Conservation (phyloP, 2,888 invertebrate genomes). For the Hydriomena furcata region DNA sequence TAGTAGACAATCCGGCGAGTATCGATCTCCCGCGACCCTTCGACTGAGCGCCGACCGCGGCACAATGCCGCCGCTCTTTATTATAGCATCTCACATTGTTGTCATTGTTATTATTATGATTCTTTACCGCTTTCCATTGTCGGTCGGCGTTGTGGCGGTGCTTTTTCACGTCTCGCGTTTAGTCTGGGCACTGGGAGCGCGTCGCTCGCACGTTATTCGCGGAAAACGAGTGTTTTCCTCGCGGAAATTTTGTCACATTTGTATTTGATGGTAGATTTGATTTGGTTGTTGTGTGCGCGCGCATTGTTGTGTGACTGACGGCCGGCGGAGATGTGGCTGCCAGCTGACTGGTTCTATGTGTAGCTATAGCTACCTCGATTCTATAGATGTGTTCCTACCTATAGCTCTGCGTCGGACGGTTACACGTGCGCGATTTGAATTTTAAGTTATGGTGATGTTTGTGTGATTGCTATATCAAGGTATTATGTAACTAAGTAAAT, state of each 20-base stretch:
- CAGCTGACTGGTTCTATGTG: conserved; percentile 29
- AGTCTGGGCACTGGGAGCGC: conserved; percentile 82
- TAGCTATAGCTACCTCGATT: conserved; percentile 8
- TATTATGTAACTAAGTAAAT: no score
- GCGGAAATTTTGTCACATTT: conserved; percentile 67
- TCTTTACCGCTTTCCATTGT: conserved; percentile 84
- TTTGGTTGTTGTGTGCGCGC: conserved; percentile 63
- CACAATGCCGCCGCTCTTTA: conserved; percentile 83
- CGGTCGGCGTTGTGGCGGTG: conserved; percentile 82
- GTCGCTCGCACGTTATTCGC: conserved; percentile 81
- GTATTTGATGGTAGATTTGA: conserved; percentile 44
- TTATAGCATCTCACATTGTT: conserved; percentile 84
- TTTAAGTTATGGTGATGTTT: conserved; percentile 12
- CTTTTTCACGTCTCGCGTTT: conserved; percentile 83
- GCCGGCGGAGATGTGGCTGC: conserved; percentile 30
- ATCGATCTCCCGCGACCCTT: conserved; percentile 82
- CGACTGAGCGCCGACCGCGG: conserved; percentile 78
- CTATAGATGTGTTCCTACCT: conserved; percentile 18
- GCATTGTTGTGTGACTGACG: conserved; percentile 45
- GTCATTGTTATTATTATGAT: conserved; percentile 84
- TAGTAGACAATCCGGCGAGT: conserved; percentile 76
- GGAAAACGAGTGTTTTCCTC: conserved; percentile 78
- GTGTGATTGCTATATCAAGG: conserved; percentile 1
- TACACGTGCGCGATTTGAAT: conserved; percentile 19
- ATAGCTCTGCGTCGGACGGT: conserved; percentile 17